Conservation (phyloP, 2,888 invertebrate species). For the Campoplex capitator region DNA sequence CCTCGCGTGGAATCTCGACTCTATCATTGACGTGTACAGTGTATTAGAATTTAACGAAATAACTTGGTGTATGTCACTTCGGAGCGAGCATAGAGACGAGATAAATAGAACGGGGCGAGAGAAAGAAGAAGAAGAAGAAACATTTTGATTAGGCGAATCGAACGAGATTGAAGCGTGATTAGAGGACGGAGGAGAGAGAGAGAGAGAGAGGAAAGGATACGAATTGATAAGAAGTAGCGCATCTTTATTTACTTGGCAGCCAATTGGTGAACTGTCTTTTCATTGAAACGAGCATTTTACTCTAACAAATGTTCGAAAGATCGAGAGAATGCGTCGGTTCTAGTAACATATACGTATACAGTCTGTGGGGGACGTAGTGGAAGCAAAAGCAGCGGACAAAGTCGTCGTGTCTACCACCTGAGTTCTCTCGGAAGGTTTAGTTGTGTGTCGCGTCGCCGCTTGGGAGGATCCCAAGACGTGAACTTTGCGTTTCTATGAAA, state of each 20-base stretch:
- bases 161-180: not conserved
- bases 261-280: not conserved
- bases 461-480: constrained; percentile 51
- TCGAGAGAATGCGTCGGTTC: constrained; percentile 1
- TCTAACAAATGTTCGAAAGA: constrained; percentile 18
- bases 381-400: constrained; percentile 29
- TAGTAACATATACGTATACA: constrained; percentile 18
- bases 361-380: constrained; percentile 1
- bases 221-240: not conserved
- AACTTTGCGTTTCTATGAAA: constrained; percentile 17
- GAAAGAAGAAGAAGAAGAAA: not conserved
- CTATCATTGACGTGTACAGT: not conserved
- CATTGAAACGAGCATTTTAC: constrained; percentile 11
- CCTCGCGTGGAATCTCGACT: constrained; percentile 12
- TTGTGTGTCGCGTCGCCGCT: constrained; percentile 43
- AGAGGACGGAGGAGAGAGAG: too few relatives aligned
- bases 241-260: not conserved
- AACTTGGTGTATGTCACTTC: constrained; percentile 4
- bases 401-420: constrained; percentile 47
- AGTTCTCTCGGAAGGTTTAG: constrained; percentile 34
- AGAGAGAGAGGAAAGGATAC: too few relatives aligned
- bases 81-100: not conserved
- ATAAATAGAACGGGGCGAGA: not conserved
- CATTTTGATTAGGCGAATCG: not conserved
- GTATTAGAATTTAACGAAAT: constrained; percentile 19